Evolutionary conservation across 2,888 invertebrate species (phyloP), one percentile per base, ranked within the genome.

Genomic region (Limnephilus lunatus): DNA sequence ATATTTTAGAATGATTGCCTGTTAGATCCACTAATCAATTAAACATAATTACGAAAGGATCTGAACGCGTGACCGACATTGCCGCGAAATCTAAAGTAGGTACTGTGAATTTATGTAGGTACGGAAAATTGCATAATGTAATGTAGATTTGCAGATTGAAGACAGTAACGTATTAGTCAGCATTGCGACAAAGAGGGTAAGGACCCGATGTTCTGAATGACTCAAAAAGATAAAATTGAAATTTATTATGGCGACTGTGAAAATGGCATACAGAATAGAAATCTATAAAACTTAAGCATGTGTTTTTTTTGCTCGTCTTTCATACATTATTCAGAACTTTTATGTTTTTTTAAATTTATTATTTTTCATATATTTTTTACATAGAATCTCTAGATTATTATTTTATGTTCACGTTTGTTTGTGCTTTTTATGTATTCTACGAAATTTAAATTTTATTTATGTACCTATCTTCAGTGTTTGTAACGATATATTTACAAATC

Each of bases 1-100:
- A 87, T 87, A 87, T 53, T 87, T 87, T 15, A 87, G 31, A 53
- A n/a, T 31, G 87, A 68, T 53, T 30, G 30, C 53, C 53, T 12
- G 7, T 53, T 48, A 31, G 68, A 32, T 87, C 87, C 7, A 11
- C 87, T 48, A 53, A 87, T 87, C 87, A 87, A 87, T 68, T 87
- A 68, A 87, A n/a, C 68, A 15, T 53, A 30, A 48, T 87, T 87
- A 87, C 87, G 31, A 53, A 87, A 53, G 87, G 31, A n/a, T 39
- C 83, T 31, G 83, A 32, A 32, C n/a, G 83, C 83, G 83, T 83
- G 83, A 83, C 19, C 35, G 19, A 83, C 11, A 83, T 83, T 68
- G 68, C 68, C n/a, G 25, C 7, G 25, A 68, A n/a, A 68, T 68
- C 68, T 68, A 19, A 19, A 3, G 15, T 53, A 19, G 53, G 25